A percentile compares a stretch with the other conserved stretches of the same genome.
Evolutionary conservation across 2,113 vertebrate genomes (phyloP).

Genomic region (Blennius ocellaris): DNA sequence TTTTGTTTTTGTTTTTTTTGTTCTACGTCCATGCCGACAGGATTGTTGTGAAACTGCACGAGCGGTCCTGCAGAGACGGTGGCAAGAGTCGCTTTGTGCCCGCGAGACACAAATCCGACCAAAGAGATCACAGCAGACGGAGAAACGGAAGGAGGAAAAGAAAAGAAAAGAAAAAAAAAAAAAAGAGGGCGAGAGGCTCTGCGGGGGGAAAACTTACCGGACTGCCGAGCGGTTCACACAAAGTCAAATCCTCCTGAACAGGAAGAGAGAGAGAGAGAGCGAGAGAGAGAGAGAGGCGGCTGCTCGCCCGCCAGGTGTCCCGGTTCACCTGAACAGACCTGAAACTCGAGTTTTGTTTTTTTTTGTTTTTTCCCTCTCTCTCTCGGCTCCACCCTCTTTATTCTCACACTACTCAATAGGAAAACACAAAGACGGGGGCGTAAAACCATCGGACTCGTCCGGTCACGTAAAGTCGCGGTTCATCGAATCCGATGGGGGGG

Average conservation of each 20-base stretch:
- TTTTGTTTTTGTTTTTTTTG: no score
- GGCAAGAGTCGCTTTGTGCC: no score
- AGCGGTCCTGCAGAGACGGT: no score
- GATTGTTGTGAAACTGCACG: background rate
- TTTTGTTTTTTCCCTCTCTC: no score
- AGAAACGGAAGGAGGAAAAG: background rate
- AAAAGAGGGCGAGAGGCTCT: constrained; percentile 13
- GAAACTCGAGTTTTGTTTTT: constrained; percentile 73
- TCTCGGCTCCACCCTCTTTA: constrained; percentile 39
- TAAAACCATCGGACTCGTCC: background rate
- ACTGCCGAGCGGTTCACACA: background rate
- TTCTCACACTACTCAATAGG: constrained; percentile 5
- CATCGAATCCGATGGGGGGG: no score
- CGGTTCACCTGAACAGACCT: constrained; percentile 73
- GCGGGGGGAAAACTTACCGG: constrained; percentile 55
- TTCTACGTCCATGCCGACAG: no score
- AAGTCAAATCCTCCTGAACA: constrained; percentile 31
- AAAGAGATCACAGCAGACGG: no score
- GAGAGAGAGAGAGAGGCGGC: no score
- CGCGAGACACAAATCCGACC: no score
- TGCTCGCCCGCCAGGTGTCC: constrained; percentile 44
- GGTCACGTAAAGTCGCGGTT: no score
- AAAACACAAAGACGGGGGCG: constrained; percentile 21
- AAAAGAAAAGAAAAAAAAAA: background rate
- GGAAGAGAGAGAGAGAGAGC: constrained; percentile 37